Base-by-base conservation (phyloP, 2,888 invertebrate species). In the Drosophila anomelani region DNA sequence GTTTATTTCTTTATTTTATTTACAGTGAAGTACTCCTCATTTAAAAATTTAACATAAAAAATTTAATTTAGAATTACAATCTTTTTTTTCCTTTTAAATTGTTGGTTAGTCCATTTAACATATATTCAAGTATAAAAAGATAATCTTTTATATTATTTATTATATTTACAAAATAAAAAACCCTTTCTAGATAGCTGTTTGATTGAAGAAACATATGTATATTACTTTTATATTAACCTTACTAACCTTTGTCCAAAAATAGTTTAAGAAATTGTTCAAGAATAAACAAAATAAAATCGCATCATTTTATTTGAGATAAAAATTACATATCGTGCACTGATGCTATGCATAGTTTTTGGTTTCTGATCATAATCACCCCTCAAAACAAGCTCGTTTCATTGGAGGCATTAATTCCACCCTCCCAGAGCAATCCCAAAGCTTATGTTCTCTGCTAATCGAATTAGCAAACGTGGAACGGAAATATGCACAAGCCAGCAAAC, bases 381-480 rank as follows among this genome's bases (percentile, higher is more conserved):
- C 15, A 34, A 43, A 47, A 36, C 39, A 39, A 29, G 10, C 39
- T 10, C 34, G n/a, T 10, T n/a, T 36, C 36, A 53, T 53, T 53
- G 34, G 34, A 58, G 34, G 36, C 47, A 57, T 34, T 12, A 60
- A 32, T 41, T n/a, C 34, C 34, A 41, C 34, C 69, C 46, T 39
- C 44, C 4, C 4, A 20, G 34, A 53, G 6, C n/a, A 15, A 26
- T 15, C 20, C 20, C 5, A 41, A 10, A 20, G 49, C 57, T 43
- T 46, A 55, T 61, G 63, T 63, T 63, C 57, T 49, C 36, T 41
- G 54, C 59, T 68, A 72, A 76, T 77, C 72, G 60, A 77, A 76
- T 76, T 77, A 76, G 72, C 68, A 68, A 57, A 53, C 43, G n/a
- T 57, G 60, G 41, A 72, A 59, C 72, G 76, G 76, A 76, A 72